Conservation (phyloP, 2,113 vertebrate genomes). For the Erythrocebus patas region DNA sequence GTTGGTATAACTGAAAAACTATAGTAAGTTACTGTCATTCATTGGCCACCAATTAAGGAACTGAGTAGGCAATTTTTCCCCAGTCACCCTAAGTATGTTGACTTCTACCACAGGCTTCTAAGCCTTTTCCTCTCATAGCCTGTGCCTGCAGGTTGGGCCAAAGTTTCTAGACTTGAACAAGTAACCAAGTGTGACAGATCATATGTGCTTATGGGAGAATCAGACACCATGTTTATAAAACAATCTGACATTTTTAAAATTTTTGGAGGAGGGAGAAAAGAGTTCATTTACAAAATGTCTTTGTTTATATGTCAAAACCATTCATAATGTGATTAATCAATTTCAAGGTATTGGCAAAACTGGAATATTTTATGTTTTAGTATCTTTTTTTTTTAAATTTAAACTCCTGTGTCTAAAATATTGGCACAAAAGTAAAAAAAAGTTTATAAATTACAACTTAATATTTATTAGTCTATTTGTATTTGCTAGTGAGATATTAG, state of each 20-base stretch:
- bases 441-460: background rate
- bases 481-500: background rate
- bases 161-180: background rate
- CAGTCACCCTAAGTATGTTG: background rate
- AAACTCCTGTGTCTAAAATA: background rate
- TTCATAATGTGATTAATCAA: background rate
- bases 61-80: background rate
- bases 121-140: background rate
- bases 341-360: background rate
- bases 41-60: background rate
- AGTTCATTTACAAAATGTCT: background rate
- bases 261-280: rapidly evolving
- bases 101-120: background rate
- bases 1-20: background rate
- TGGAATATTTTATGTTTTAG: background rate
- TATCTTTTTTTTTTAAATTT: background rate
- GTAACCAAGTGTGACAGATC: background rate
- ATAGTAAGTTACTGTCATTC: background rate
- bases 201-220: background rate
- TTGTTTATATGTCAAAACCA: background rate
- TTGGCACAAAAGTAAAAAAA: background rate
- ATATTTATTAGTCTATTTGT: background rate
- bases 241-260: background rate
- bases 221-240: background rate
- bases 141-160: background rate